Evolutionary conservation across 2,797 vertebrate genomes (phyloP).

Genomic region (Sebastes alutus): DNA sequence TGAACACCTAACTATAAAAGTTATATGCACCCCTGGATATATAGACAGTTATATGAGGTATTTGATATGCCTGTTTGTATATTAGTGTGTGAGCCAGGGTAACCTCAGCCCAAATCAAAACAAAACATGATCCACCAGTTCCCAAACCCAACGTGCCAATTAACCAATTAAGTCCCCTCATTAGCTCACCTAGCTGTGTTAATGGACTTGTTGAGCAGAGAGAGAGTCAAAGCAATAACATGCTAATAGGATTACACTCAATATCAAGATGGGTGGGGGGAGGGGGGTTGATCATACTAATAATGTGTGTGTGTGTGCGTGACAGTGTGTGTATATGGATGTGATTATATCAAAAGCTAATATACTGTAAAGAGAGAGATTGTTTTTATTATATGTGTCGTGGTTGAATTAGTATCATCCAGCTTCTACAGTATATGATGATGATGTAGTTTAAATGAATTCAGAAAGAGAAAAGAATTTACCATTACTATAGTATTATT

Average conservation of each 20-base stretch:
- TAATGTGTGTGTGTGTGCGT: background rate
- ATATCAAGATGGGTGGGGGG: conserved; percentile 7
- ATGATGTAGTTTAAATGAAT: background rate
- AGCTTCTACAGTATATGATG: background rate
- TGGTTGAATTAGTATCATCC: background rate
- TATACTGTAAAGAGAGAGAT: background rate
- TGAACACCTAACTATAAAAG: background rate
- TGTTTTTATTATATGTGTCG: background rate
- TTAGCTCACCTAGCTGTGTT: conserved; percentile 37
- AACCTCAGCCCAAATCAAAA: conserved; percentile 18
- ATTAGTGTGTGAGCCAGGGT: background rate
- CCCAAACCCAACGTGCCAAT: conserved; percentile 15
- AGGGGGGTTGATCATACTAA: conserved; percentile 3
- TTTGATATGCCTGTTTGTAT: background rate
- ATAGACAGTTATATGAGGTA: background rate
- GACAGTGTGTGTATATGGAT: background rate
- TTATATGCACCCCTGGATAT: background rate
- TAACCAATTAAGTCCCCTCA: conserved; percentile 34
- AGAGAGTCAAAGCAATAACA: conserved; percentile 51
- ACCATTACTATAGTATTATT: background rate
- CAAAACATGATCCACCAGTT: conserved; percentile 22
- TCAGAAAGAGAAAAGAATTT: background rate
- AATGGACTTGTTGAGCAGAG: conserved; percentile 39
- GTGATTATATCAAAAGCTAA: background rate
- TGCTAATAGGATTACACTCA: conserved; percentile 46